Percentiles rank a stretch among this genome's conserved stretches.
phyloP scores from a whole-genome alignment of 2,797 vertebrate species.

The Darevskia nairensis region DNA sequence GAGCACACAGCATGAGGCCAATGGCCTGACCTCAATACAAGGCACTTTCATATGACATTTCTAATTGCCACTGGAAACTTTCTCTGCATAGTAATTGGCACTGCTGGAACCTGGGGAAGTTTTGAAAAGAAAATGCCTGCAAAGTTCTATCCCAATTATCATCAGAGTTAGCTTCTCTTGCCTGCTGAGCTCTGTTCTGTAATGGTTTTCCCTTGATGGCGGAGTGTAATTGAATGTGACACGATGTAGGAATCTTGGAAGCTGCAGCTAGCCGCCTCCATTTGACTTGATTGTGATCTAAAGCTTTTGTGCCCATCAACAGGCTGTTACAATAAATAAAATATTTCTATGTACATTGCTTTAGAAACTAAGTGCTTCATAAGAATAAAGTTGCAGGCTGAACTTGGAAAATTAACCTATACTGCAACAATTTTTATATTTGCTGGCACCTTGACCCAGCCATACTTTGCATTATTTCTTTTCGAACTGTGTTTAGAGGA shows the following conservation, averaged over 20 bases:
- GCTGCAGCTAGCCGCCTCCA: constrained; percentile 36
- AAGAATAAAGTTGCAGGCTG: not conserved
- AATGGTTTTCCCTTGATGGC: constrained; percentile 44
- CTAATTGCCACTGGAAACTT: constrained; percentile 61
- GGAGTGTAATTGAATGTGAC: constrained; percentile 52
- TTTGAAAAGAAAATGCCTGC: constrained; percentile 55
- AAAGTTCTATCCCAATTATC: constrained; percentile 54
- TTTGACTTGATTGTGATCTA: constrained; percentile 36
- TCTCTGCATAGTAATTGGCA: constrained; percentile 54
- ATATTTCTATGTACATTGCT: not conserved
- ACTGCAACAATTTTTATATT: not conserved
- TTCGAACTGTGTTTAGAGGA: not conserved
- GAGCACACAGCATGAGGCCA: not conserved
- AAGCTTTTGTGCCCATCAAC: constrained; percentile 24
- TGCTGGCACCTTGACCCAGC: not conserved
- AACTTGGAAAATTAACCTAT: not conserved
- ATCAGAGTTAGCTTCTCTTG: constrained; percentile 49
- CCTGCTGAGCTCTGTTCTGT: constrained; percentile 50
- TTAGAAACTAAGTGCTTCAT: not conserved
- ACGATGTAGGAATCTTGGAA: constrained; percentile 46
- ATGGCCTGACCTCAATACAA: not conserved
- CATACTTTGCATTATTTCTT: not conserved
- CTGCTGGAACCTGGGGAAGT: constrained; percentile 37
- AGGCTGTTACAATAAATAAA: not conserved
- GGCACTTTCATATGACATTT: constrained; percentile 53